Evolutionary conservation across 92 coral and sea anemone species (phyloP), one percentile per base, ranked within the genome.

Genomic region (Epizoanthus fatuus): DNA sequence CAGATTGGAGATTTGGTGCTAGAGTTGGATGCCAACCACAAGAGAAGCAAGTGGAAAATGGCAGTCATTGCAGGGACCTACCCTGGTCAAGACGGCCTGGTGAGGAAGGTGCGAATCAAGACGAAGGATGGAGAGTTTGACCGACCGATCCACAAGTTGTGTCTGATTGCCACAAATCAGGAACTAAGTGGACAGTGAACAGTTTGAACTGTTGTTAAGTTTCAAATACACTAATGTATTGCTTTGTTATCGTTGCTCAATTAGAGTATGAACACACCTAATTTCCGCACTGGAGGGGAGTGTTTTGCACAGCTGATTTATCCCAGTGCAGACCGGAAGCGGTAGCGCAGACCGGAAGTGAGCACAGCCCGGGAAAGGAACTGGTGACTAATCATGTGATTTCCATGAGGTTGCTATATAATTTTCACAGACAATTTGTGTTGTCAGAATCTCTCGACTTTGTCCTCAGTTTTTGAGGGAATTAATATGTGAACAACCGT

Each of bases 101-200:
- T 89, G 44, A 90, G 93, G 82, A 92, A 92, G 56, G 95, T 86
- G 4, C 81, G 80, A 38, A 89, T 92, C 4, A 92, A 71, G 65
- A 92, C 88, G 1, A 38, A 53, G 51, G 65, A 52, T 37, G 91
- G 95, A 10, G 88, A 86, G 40, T 92, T 85, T 38, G 93, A 92
- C 53, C 38, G 86, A 25, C 91, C 91, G 4, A 81, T 87, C 12
- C 73, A 81, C 39, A 81, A 87, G n/a, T 64, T 88, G 5, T 88
- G 84, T 44, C 53, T 44, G 9, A 69, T 69, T n/a, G 74, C 74
- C 53, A 69, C 74, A 68, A 69, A 69, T 42, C 74, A 69, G 12
- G 56, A 69, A 69, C 74, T 69, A 42, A 69, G 0, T 15, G 55
- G 16, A 69, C 56, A 69, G 35, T 44, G 74, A 69, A 38, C 38